Base-by-base conservation (phyloP, 2,113 vertebrate species). In the Mormoops blainvillei region DNA sequence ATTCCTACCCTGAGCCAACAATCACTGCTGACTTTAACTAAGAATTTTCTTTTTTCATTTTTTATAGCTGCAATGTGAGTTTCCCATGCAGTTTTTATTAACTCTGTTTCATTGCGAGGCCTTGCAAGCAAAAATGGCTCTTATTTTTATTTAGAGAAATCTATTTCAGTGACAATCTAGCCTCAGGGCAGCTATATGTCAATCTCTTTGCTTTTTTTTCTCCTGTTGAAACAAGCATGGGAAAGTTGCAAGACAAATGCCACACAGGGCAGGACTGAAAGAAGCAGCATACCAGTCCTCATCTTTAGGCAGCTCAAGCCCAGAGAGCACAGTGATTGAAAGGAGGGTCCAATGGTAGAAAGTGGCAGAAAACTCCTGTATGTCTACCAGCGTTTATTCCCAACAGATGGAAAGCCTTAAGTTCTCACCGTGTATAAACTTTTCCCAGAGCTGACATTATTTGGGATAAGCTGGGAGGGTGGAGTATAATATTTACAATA, bases 91-190 rank as follows among this genome's bases (percentile, higher is more conserved):
- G 97, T 97, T 98, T 98, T 98, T 98, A 98, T 98, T 98, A 98
- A 98, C 96, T 98, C 98, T 98, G 96, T 98, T 98, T 98, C 38
- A 67, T 96, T 98, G 97, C 97, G 98, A 96, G 97, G 97, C 97
- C 95, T 97, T 98, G 97, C 96, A 96, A 98, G 97, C 95, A 98
- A 95, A 98, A 98, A 98, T 24, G n/a, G 97, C 91, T 97, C 97
- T 97, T 78, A 98, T 99, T 98, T 98, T 98, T 98, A 98, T 98
- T 98, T 98, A 98, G 97, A 98, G 96, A 98, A 98, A 98, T 98
- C 97, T 98, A 98, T 99, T 99, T 98, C 97, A 97, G 98, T 98
- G 98, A 98, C 97, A 98, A 70, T 98, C 97, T 98, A 98, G 98
- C 96, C 97, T 98, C 97, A 81, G 98, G 98, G 98, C 98, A 98